Conservation (phyloP, 2,113 vertebrate genomes). For the Pituophis catenifer region DNA sequence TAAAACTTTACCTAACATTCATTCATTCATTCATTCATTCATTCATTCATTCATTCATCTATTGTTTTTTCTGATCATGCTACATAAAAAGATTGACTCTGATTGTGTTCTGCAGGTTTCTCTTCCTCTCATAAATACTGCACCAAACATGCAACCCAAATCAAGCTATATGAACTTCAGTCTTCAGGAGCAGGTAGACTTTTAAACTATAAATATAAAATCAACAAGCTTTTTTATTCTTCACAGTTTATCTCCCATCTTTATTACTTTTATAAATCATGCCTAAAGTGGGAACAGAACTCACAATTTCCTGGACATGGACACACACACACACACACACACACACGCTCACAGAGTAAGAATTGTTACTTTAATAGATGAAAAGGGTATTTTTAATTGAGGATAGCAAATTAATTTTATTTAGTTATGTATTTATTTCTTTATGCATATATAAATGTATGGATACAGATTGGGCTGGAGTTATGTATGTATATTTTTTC, state of each 20-base stretch:
- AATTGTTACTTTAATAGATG: background rate
- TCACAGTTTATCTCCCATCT: background rate
- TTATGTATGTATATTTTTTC: background rate
- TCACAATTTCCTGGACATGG: background rate
- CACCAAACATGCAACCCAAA: conserved; percentile 47
- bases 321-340: background rate
- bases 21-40: background rate
- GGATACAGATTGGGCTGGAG: background rate
- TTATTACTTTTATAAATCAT: background rate
- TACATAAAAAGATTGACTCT: background rate
- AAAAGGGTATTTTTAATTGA: background rate
- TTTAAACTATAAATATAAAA: conserved; percentile 3
- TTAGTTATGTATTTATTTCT: background rate
- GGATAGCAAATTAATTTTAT: background rate
- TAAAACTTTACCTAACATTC: background rate
- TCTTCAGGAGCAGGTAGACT: conserved; percentile 70
- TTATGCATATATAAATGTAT: background rate
- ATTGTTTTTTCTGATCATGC: background rate
- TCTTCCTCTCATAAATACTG: conserved; percentile 50
- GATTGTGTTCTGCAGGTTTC: conserved; percentile 58
- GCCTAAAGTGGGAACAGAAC: background rate
- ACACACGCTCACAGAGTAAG: background rate
- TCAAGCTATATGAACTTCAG: conserved; percentile 71
- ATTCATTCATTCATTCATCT: background rate
- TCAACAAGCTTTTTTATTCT: background rate